These are phyloP conservation scores for Dendroctonus ponderosae DNA, from an alignment of 1,140 invertebrate genomes.

Conservation along the genomic window DNA sequence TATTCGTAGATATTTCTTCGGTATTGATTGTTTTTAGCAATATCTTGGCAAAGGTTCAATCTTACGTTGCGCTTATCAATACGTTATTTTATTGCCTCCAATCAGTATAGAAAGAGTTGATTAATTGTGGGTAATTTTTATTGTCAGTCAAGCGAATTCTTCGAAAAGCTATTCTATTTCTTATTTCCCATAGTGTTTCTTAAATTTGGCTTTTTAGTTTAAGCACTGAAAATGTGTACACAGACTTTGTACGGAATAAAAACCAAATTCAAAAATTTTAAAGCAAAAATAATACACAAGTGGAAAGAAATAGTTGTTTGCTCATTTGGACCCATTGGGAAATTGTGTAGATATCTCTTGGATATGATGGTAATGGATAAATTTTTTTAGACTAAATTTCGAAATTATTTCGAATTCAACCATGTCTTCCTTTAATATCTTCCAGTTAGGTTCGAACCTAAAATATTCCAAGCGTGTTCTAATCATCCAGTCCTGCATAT, in stretches of 20 bases:
- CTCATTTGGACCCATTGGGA: not conserved
- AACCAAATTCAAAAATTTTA: not conserved
- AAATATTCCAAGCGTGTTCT: too few relatives aligned
- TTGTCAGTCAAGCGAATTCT: not conserved
- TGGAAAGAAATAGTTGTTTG: not conserved
- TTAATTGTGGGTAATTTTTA: not conserved
- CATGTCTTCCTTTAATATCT: too few relatives aligned
- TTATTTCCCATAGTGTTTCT: not conserved
- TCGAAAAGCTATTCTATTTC: not conserved
- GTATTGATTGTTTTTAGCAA: not conserved
- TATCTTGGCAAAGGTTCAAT: not conserved
- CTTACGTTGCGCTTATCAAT: not conserved
- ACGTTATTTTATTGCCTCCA: not conserved
- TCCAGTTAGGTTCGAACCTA: too few relatives aligned
- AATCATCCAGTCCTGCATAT: too few relatives aligned
- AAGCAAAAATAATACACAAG: not conserved
- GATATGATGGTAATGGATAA: too few relatives aligned
- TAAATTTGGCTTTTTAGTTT: not conserved
- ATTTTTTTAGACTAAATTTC: not conserved
- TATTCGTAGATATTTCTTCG: too few relatives aligned
- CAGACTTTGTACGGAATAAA: slow-evolving; percentile 1
- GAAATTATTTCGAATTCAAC: not conserved
- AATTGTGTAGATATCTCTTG: not conserved
- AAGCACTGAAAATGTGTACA: slow-evolving; percentile 1
- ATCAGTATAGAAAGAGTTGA: not conserved